Base-by-base conservation (phyloP, 2,797 vertebrate species). In the Kryptolebias ocellatus region DNA sequence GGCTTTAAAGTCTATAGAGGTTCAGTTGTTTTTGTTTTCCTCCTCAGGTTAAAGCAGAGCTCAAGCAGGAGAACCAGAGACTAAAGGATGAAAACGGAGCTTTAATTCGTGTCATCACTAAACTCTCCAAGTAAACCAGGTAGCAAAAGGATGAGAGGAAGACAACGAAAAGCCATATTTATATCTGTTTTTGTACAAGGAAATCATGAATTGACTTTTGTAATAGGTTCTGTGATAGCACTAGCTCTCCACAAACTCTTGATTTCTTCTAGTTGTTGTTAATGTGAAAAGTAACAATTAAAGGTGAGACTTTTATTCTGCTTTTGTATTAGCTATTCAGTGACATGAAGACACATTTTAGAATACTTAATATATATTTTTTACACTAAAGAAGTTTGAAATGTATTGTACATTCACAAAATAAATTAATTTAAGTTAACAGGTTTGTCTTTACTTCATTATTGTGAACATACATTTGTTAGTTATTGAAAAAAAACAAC, bases 61-160 rank as follows among this genome's bases (percentile, higher is more conserved):
- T 98, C 60, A 96, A 96, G 82, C 95, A 89, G 0, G 96, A 98
- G 90, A 98, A 98, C 92, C 95, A 97, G 90, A 94, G 96, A 83
- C 94, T 98, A 87, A 98, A 97, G 84, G 96, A 98, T 20, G 96
- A 98, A 87, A 98, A 98, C 0, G 96, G 96, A 72, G 96, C 96
- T 68, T 92, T 98, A 86, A 97, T 98, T 87, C 92, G 96, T 70
- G 96, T 98, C 89, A 98, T 98, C 93, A 97, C 95, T 79, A 98
- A 98, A 88, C 94, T 97, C 60, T 97, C 96, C 72, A 98, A 97
- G 78, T 98, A 94, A 95, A 60, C 65, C 52, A 27, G 7, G 53
- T 64, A 58, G 65, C 75, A 61, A 47, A 44, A 53, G 5, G 47
- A 72, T 62, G 46, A 58, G 3, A 17, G 44, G 49, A 4, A 16